Conservation (phyloP, 2,888 invertebrate species). For the Eudemis profundana region DNA sequence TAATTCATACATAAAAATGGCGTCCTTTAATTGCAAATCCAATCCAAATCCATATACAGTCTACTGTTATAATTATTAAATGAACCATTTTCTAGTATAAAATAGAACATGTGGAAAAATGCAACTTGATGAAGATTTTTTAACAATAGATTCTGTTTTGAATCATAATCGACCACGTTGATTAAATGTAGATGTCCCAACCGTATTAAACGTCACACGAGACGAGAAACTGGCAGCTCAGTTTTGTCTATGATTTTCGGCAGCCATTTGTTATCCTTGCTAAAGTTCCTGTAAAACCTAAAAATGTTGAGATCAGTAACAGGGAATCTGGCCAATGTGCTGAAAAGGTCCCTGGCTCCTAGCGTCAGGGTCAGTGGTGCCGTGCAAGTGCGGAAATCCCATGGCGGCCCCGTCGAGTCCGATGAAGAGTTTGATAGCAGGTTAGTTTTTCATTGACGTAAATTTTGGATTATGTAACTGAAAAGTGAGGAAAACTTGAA, state of each 20-base stretch:
- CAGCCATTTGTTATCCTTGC: constrained; percentile 79
- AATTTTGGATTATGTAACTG: constrained; percentile 82
- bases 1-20: neutral
- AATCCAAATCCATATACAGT: too few species aligned
- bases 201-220: constrained; percentile 34
- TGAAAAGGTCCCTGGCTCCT: constrained; percentile 73
- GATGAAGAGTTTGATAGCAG: constrained; percentile 94
- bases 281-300: constrained; percentile 65
- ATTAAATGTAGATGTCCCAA: constrained; percentile 5
- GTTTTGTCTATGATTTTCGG: constrained; percentile 63
- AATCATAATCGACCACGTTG: constrained; percentile 14
- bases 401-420: constrained; percentile 87
- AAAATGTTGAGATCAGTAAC: constrained; percentile 82
- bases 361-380: constrained; percentile 68
- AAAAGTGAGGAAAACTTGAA: constrained; percentile 50
- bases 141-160: too few species aligned
- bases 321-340: constrained; percentile 71
- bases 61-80: too few species aligned
- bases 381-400: constrained; percentile 66
- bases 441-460: constrained; percentile 63
- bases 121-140: too few species aligned
- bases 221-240: constrained; percentile 41
- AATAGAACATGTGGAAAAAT: too few species aligned
- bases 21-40: too few species aligned
- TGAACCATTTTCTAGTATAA: too few species aligned